Evolutionary conservation across 2,113 vertebrate species (phyloP).

Genomic region (Ardeotis arabs): DNA sequence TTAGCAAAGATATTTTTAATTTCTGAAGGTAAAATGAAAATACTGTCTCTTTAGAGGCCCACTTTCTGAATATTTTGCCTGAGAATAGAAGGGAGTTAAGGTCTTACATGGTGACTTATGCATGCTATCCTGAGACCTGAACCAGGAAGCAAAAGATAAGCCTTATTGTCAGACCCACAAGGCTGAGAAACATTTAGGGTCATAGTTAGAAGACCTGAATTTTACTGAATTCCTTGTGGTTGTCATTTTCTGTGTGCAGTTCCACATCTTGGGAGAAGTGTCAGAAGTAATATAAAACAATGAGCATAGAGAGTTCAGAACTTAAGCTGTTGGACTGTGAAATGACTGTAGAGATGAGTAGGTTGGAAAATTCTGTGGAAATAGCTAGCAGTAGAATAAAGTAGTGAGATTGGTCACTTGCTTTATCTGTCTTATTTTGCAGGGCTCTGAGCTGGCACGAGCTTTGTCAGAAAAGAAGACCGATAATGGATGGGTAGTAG

Average conservation of each 20-base stretch:
- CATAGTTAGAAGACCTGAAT: background rate
- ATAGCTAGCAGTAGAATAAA: background rate
- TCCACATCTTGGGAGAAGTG: background rate
- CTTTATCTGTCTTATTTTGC: background rate
- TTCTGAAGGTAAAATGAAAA: background rate
- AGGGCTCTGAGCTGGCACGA: constrained; percentile 84
- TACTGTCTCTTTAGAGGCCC: background rate
- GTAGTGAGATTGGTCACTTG: background rate
- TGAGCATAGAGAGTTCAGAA: background rate
- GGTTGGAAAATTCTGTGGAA: background rate
- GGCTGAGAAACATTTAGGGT: background rate
- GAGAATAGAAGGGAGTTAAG: background rate
- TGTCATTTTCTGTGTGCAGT: background rate
- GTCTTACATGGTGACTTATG: background rate
- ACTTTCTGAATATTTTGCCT: background rate
- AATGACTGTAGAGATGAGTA: background rate
- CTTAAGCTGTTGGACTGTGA: background rate
- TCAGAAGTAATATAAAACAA: background rate
- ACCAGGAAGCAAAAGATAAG: background rate
- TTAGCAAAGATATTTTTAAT: background rate
- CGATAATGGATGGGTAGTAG: constrained; percentile 84
- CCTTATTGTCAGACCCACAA: background rate
- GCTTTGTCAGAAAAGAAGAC: constrained; percentile 83
- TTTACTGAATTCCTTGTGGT: background rate
- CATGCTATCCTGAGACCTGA: background rate